phyloP scores from a whole-genome alignment of 2,797 vertebrate genomes.

The Chromis chromis region DNA sequence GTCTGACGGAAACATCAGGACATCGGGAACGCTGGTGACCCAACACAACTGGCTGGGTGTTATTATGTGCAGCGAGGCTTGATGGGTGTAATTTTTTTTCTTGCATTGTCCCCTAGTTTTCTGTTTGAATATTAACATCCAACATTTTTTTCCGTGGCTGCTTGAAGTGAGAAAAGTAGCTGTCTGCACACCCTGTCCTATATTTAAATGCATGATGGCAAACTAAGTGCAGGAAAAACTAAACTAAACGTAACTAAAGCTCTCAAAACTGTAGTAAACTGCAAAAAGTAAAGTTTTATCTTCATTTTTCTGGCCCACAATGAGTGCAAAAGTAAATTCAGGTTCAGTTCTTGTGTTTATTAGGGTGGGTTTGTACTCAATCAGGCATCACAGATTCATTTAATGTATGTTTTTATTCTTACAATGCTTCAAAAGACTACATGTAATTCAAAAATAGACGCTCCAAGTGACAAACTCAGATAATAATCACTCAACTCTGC shows the following conservation, averaged over 20 bases:
- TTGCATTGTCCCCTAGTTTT: not conserved
- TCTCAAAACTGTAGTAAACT: too few species aligned
- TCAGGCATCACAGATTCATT: not conserved
- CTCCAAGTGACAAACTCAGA: too few species aligned
- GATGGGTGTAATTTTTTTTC: not conserved
- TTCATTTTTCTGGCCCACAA: too few species aligned
- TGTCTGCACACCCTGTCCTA: not conserved
- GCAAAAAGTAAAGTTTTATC: too few species aligned
- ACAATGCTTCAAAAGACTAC: not conserved
- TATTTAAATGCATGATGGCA: too few species aligned
- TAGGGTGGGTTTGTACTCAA: not conserved
- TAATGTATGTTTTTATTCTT: not conserved
- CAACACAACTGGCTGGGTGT: not conserved
- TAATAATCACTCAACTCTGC: too few species aligned
- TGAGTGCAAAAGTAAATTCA: too few species aligned
- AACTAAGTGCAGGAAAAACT: not conserved
- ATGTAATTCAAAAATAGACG: too few species aligned
- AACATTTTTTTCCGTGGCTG: too few species aligned
- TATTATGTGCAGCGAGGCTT: not conserved
- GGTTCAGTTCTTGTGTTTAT: not conserved
- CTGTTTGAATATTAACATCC: not conserved
- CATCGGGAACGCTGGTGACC: conserved; percentile 16
- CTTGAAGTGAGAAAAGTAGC: not conserved
- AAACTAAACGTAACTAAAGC: too few species aligned
- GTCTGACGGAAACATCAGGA: conserved; percentile 20